Evolutionary conservation across 2,113 vertebrate genomes (phyloP), one percentile per base, ranked within the genome.

Genomic region (Apus apus): DNA sequence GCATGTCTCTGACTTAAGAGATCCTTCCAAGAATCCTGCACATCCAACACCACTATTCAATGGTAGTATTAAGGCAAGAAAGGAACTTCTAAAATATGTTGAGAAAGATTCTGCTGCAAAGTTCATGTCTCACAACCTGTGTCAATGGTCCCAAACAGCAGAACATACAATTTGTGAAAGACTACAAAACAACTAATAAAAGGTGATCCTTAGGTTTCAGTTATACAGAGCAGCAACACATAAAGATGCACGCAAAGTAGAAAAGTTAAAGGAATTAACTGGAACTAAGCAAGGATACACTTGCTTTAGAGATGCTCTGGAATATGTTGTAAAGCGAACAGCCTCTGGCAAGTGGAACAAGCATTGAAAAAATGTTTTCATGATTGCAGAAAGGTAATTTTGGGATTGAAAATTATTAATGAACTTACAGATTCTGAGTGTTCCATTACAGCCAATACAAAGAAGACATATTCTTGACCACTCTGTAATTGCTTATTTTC

Each of bases 381-480:
- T 48, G 8, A 74, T 6, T 73, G 11, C n/a, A 25, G 21, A 68
- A 78, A 83, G 8, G 16, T 54, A 83, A 82, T 60, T 57, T 53
- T 51, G 13, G 36, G 15, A 92, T 66, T 81, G 74, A 85, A 65
- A 74, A 38, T 38, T 6, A 72, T 26, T 25, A 57, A 82, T 17
- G 43, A 51, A 98, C 99, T 98, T 98, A 99, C 99, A 62, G 99
- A 99, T 96, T 99, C 99, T 11, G 99, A 98, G 79, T 99, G 99
- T 75, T 99, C 99, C 98, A 99, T 98, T 80, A 99, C 98, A 17
- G 99, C 99, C 61, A 99, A 97, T 61, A 99, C 99, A 87, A 99
- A 99, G 97, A 99, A 99, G 93, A 99, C 98, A 74, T 99, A 99
- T 96, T 99, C 99, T 97, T 99, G 99, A 93, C 99, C 99, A 29